Evolutionary conservation across 2,797 vertebrate species (phyloP).

Genomic region (Trichosurus vulpecula): DNA sequence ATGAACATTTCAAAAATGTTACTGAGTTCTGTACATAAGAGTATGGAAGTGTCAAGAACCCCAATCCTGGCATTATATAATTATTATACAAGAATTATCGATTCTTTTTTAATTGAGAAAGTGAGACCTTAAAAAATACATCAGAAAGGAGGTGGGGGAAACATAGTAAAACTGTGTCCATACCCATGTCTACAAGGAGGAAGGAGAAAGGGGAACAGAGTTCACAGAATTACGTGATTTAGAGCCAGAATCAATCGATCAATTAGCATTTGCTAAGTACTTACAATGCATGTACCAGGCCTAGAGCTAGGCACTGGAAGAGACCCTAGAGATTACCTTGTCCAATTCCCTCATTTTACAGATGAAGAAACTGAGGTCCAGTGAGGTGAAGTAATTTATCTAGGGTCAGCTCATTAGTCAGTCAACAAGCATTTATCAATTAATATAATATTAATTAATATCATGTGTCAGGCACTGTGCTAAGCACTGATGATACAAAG

Average conservation of each 20-base stretch:
- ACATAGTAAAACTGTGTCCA: not conserved
- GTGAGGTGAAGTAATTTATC: not conserved
- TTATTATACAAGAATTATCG: not conserved
- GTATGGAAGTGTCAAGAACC: not conserved
- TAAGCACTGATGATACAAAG: not conserved
- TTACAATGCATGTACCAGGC: not conserved
- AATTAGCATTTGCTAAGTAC: not conserved
- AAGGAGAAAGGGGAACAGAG: not conserved
- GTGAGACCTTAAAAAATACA: not conserved
- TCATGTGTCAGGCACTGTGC: too few species aligned
- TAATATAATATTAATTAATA: too few species aligned
- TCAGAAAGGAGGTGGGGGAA: not conserved
- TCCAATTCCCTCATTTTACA: not conserved
- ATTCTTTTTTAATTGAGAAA: slow-evolving; percentile 18
- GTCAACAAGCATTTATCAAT: not conserved
- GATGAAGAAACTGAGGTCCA: not conserved
- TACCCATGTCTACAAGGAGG: not conserved
- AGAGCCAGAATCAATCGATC: not conserved
- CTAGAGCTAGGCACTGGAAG: not conserved
- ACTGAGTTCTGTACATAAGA: slow-evolving; percentile 1
- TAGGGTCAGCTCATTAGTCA: not conserved
- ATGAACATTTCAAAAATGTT: slow-evolving; percentile 46
- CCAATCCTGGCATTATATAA: not conserved
- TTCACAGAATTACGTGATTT: not conserved
- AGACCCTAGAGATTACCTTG: not conserved